Conservation (phyloP, 2,888 invertebrate genomes). For the Tubulanus polymorphus region DNA sequence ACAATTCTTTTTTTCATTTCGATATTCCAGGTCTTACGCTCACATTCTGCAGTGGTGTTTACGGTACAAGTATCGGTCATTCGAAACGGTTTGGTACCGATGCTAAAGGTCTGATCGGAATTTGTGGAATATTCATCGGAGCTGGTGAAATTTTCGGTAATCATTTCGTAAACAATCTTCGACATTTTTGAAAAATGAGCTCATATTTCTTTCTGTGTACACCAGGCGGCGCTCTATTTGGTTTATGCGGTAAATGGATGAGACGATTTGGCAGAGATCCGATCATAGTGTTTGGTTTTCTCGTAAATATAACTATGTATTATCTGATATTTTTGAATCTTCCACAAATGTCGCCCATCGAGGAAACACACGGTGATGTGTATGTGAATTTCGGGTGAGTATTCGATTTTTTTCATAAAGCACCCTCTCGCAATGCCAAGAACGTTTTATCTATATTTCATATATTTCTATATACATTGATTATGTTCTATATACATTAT, state of each 20-base stretch:
- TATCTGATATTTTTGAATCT: slow-evolving; percentile 84
- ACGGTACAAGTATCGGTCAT: slow-evolving; percentile 86
- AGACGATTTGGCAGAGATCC: slow-evolving; percentile 83
- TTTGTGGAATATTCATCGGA: slow-evolving; percentile 92
- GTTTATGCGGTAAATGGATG: slow-evolving; percentile 83
- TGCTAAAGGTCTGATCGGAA: slow-evolving; percentile 80
- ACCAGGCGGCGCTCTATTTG: slow-evolving; percentile 84
- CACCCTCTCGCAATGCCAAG: neutral
- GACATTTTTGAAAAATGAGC: neutral
- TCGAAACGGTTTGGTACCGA: slow-evolving; percentile 69
- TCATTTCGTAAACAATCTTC: too few species aligned
- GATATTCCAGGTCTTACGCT: slow-evolving; percentile 71
- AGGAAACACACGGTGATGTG: slow-evolving; percentile 59
- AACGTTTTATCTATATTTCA: neutral
- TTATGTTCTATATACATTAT: neutral
- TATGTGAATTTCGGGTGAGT: slow-evolving; percentile 59
- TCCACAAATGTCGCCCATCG: slow-evolving; percentile 76
- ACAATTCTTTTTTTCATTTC: slow-evolving; percentile 9
- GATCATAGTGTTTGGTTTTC: slow-evolving; percentile 80
- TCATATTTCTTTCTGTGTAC: slow-evolving; percentile 8
- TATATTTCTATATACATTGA: too few species aligned
- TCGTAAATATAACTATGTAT: slow-evolving; percentile 79
- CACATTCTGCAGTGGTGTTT: slow-evolving; percentile 95
- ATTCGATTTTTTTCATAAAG: too few species aligned
- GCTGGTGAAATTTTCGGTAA: slow-evolving; percentile 86